Base-by-base conservation (phyloP, 2,113 vertebrate genomes). In the Eudyptes chrysolophus region DNA sequence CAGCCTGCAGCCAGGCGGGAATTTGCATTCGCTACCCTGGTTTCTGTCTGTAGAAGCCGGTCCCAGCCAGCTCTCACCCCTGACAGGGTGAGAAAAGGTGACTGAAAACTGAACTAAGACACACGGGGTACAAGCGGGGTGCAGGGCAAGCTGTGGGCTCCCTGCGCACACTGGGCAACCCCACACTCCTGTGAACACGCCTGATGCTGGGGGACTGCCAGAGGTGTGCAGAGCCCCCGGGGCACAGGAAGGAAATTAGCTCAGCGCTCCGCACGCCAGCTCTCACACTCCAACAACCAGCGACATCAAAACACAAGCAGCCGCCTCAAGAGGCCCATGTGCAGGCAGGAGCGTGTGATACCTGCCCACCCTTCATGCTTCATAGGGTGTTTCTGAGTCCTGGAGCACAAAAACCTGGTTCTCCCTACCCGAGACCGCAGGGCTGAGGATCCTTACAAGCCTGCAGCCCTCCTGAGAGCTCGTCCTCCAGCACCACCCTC, bases 341-440 rank as follows among this genome's bases (percentile, higher is more conserved):
- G 49, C 49, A 7, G 8, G 71, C 49, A 13, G 84, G 10, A 6
- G 13, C 0, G 11, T 1, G 52, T 0, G 11, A 20, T 4, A 40
- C 32, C 78, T 13, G 27, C 87, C 66, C 29, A 1, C n/a, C 36
- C 32, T 18, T 2, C 13, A 0, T 4, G 54, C 25, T 16, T 52
- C 54, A 0, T 0, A 2, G 13, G 18, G 15, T 5, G 11, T 10
- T 69, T n/a, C 57, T 7, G 29, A 44, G 58, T 1, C 34, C 60
- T 0, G 0, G 4, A n/a, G 18, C 61, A 19, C 32, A 22, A 9
- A 21, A 32, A 0, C 15, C 38, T 3, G 2, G 18, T 1, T 74
- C 40, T 40, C 48, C 36, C 30, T 1, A 0, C 20, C 44, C 2
- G 1, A 11, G 26, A 4, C 8, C 1, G 1, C 19, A 8, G 40